Percentiles rank a stretch among this genome's conserved stretches.
Conservation (phyloP, 35 echinoderm and acorn worm species). For the Apostichopus japonicus region DNA sequence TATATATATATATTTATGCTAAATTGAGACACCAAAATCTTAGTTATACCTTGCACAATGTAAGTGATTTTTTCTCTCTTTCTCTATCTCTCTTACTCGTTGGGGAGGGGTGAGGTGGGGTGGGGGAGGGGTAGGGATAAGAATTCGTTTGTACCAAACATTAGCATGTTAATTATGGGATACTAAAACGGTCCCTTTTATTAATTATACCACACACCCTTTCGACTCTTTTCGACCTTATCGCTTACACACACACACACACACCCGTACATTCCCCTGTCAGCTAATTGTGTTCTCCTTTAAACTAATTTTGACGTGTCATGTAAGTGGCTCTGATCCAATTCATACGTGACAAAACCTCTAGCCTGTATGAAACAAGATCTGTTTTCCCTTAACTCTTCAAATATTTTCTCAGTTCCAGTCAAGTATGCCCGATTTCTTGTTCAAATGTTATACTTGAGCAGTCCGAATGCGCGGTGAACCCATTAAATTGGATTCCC, state of each 20-base stretch:
- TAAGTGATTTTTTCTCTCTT: no score
- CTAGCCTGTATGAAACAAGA: background rate
- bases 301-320: background rate
- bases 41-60: no score
- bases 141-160: no score
- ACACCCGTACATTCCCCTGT: no score
- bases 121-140: no score
- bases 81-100: no score
- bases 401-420: slow-evolving; percentile 21
- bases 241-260: no score
- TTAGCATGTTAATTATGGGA: no score
- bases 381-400: slow-evolving; percentile 11
- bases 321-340: background rate
- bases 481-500: slow-evolving; percentile 23
- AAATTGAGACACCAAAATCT: no score
- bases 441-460: slow-evolving; percentile 7
- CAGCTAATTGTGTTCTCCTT: background rate
- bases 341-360: background rate
- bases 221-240: no score
- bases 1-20: no score
- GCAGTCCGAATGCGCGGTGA: slow-evolving; percentile 3
- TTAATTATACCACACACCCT: background rate
- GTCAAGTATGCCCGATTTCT: background rate
- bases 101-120: no score
- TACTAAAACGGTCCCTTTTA: background rate